Evolutionary conservation across 2,113 vertebrate genomes (phyloP).

Genomic region (Oreochromis spilurus): DNA sequence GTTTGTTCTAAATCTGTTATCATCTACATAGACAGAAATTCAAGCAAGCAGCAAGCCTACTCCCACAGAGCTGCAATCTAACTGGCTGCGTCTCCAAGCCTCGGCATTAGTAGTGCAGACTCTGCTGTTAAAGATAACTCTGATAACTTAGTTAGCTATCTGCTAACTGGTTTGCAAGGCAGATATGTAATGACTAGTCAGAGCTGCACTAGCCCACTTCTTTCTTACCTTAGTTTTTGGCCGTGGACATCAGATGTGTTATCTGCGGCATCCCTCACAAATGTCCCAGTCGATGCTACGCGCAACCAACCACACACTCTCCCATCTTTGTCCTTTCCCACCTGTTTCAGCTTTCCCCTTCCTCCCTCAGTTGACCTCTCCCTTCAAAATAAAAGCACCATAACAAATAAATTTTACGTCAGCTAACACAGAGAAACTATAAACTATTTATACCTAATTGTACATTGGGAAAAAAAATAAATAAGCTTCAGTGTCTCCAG

Average conservation of each 20-base stretch:
- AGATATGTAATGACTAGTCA: not conserved
- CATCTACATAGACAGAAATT: not conserved
- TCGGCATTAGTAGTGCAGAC: not conserved
- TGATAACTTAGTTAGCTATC: not conserved
- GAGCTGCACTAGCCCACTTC: not conserved
- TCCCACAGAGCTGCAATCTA: not conserved
- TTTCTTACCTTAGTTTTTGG: not conserved
- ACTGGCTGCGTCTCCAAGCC: not conserved
- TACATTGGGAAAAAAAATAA: not conserved
- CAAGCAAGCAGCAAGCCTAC: not conserved
- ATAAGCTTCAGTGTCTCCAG: not conserved
- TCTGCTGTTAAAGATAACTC: not conserved
- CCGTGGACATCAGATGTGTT: not conserved
- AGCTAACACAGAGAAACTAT: not conserved
- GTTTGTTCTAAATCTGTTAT: not conserved
- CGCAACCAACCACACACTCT: not conserved
- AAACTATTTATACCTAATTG: not conserved
- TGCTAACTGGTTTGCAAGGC: not conserved
- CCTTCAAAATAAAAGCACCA: not conserved
- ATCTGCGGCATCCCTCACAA: rapidly evolving
- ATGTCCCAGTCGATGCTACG: not conserved
- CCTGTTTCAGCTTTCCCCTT: not conserved
- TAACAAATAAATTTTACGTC: not conserved
- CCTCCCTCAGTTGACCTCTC: not conserved
- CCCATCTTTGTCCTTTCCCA: not conserved